Evolutionary conservation across 2,113 vertebrate species (phyloP).

Genomic region (Todiramphus saurophagus): DNA sequence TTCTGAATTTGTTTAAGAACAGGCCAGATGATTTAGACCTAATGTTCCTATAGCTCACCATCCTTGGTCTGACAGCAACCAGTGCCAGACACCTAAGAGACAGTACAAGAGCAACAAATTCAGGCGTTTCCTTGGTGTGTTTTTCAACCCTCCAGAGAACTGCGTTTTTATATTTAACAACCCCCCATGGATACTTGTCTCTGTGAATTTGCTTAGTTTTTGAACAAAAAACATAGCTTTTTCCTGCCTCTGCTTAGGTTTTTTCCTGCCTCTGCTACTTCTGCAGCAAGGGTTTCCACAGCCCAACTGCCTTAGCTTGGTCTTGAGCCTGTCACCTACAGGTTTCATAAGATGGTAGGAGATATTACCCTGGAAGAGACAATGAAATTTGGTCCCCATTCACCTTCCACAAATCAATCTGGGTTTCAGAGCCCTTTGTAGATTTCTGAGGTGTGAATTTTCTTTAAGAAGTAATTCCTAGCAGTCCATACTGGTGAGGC

Average conservation of each 20-base stretch:
- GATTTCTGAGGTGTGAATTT: not conserved
- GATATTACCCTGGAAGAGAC: not conserved
- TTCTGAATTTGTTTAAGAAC: not conserved
- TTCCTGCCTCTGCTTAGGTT: not conserved
- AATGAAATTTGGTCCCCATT: not conserved
- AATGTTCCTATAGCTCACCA: not conserved
- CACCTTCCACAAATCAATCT: not conserved
- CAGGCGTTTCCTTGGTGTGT: not conserved
- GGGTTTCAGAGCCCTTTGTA: not conserved
- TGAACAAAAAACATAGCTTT: not conserved
- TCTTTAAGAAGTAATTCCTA: not conserved
- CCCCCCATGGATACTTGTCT: not conserved
- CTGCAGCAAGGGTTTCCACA: not conserved
- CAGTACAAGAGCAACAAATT: not conserved
- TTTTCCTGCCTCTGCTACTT: not conserved
- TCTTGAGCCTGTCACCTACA: not conserved
- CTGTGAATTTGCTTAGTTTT: not conserved
- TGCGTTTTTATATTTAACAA: not conserved
- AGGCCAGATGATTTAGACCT: not conserved
- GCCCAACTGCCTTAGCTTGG: not conserved
- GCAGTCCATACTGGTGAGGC: not conserved
- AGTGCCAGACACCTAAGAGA: not conserved
- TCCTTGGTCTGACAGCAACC: not conserved
- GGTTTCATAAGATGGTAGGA: not conserved
- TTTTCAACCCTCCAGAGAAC: not conserved